These are phyloP conservation scores for Amphiprion ocellaris DNA, from an alignment of 2,113 vertebrate genomes.

Conservation along the genomic window DNA sequence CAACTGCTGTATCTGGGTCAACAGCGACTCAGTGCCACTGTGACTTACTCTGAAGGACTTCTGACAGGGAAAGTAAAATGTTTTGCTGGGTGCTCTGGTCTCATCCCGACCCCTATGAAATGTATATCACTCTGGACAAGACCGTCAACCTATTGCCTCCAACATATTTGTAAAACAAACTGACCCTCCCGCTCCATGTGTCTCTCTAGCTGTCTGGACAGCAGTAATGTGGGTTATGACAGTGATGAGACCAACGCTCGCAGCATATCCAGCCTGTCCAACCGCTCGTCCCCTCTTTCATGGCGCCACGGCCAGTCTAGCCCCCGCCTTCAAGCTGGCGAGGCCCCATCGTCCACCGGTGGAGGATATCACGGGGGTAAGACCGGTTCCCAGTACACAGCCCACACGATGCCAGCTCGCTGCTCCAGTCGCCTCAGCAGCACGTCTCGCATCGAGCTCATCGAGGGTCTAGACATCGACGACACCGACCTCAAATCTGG, in stretches of 20 bases:
- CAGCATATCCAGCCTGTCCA: constrained; percentile 96
- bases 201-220: constrained; percentile 90
- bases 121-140: background rate
- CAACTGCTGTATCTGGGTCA: constrained; percentile 55
- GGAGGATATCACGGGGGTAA: constrained; percentile 86
- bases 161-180: constrained; percentile 8
- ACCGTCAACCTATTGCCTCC: background rate
- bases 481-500: constrained; percentile 94
- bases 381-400: constrained; percentile 87
- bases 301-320: constrained; percentile 98
- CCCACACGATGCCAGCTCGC: constrained; percentile 97
- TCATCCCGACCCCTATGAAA: background rate
- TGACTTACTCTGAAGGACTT: constrained; percentile 40
- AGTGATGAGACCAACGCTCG: constrained; percentile 95
- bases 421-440: constrained; percentile 92
- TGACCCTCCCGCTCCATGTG: constrained; percentile 22
- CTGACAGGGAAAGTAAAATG: constrained; percentile 8
- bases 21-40: constrained; percentile 15
- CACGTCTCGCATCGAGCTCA: constrained; percentile 93
- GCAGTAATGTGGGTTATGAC: constrained; percentile 91
- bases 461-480: constrained; percentile 88
- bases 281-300: constrained; percentile 96
- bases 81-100: constrained; percentile 5
- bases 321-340: constrained; percentile 94
- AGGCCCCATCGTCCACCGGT: constrained; percentile 90